These are phyloP conservation scores for Drosophila mettleri DNA, from an alignment of 2,888 invertebrate species.

Conservation along the genomic window DNA sequence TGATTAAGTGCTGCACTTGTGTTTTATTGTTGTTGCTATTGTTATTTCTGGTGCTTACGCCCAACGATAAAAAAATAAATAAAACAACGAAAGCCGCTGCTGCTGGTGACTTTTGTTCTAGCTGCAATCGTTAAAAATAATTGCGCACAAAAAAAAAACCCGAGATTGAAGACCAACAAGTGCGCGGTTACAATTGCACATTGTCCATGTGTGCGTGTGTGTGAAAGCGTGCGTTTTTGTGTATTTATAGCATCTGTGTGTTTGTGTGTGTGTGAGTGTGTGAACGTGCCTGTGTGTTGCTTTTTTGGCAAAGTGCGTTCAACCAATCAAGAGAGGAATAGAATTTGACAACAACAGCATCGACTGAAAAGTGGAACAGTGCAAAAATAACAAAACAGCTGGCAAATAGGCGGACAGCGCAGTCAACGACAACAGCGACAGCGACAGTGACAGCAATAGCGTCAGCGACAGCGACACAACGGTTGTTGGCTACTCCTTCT, in stretches of 20 bases:
- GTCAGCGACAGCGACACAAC: slow-evolving; percentile 7
- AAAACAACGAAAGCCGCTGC: background rate
- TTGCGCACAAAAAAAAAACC: slow-evolving; percentile 8
- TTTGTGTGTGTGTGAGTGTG: slow-evolving; percentile 2
- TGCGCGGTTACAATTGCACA: slow-evolving; percentile 51
- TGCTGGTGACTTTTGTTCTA: slow-evolving; percentile 15
- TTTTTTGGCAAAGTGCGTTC: slow-evolving; percentile 47
- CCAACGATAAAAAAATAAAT: slow-evolving; percentile 18
- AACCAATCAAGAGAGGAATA: slow-evolving; percentile 72
- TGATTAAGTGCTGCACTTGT: slow-evolving; percentile 25
- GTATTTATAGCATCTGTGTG: slow-evolving; percentile 13
- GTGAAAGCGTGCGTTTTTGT: slow-evolving; percentile 2
- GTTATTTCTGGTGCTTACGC: slow-evolving; percentile 43
- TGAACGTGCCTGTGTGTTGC: slow-evolving; percentile 13
- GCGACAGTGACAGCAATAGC: slow-evolving; percentile 2
- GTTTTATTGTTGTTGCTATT: slow-evolving; percentile 28
- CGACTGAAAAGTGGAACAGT: slow-evolving; percentile 63
- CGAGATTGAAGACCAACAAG: slow-evolving; percentile 59
- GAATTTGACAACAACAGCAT: slow-evolving; percentile 44
- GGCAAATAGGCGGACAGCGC: slow-evolving; percentile 30
- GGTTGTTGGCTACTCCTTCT: slow-evolving; percentile 4
- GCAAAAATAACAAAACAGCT: slow-evolving; percentile 69
- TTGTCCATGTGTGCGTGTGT: slow-evolving; percentile 19
- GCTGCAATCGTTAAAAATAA: slow-evolving; percentile 16
- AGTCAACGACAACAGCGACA: slow-evolving; percentile 13